Conservation (phyloP, 2,888 invertebrate genomes). For the Steinernema hermaphroditum region DNA sequence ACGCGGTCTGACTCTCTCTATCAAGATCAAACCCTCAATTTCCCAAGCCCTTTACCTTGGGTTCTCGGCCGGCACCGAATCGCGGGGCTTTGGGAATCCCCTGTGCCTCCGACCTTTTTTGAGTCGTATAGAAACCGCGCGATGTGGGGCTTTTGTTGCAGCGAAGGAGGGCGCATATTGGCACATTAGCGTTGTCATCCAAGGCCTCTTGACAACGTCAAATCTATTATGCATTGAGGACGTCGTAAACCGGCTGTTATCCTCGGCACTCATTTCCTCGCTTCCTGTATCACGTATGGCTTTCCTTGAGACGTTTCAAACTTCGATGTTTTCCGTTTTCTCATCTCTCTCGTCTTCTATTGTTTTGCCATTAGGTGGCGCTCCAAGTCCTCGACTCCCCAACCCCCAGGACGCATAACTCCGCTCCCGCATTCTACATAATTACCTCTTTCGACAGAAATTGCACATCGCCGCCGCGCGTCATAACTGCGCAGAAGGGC, state of each 20-base stretch:
- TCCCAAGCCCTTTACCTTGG: too few species aligned
- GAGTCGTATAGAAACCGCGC: too few species aligned
- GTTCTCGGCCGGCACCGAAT: too few species aligned
- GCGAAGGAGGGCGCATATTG: background rate
- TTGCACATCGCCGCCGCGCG: background rate
- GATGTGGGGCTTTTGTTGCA: too few species aligned
- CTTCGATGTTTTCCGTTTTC: conserved; percentile 17
- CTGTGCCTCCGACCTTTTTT: too few species aligned
- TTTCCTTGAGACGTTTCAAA: background rate
- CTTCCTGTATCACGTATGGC: background rate
- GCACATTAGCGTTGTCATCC: conserved; percentile 15
- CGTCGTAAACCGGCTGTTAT: conserved; percentile 18
- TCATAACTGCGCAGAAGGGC: background rate
- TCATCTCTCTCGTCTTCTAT: background rate
- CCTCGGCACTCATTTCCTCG: conserved; percentile 11
- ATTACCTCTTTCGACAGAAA: conserved; percentile 17
- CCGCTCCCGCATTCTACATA: background rate
- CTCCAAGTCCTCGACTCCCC: background rate
- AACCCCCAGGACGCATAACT: background rate
- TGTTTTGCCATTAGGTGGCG: conserved; percentile 15
- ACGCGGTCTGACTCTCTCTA: too few species aligned
- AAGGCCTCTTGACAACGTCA: background rate
- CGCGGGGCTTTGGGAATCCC: too few species aligned
- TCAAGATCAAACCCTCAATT: too few species aligned
- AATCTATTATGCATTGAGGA: conserved; percentile 20